These are phyloP conservation scores for Harpagifer antarcticus DNA, from an alignment of 2,797 vertebrate genomes.

Conservation along the genomic window DNA sequence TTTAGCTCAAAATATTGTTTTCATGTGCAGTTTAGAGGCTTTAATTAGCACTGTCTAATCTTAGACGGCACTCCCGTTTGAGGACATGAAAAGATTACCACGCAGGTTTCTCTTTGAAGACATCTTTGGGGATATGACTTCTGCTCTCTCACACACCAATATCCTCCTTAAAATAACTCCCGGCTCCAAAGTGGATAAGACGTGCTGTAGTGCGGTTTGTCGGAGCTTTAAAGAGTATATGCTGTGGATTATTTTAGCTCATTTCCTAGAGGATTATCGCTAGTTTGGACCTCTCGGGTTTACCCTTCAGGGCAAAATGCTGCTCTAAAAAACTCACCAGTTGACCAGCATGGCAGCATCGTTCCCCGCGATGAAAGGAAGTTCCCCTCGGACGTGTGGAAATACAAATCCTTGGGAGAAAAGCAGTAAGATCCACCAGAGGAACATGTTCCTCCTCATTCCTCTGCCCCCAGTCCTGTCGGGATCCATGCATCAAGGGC, in stretches of 20 bases:
- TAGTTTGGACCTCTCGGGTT: neutral
- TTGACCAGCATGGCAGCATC: conserved; percentile 91
- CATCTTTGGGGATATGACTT: conserved; percentile 39
- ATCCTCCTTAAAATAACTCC: conserved; percentile 55
- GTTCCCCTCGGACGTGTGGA: conserved; percentile 82
- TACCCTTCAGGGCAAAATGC: neutral
- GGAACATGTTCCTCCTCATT: conserved; percentile 73
- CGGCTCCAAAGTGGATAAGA: conserved; percentile 28
- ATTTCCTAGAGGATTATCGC: neutral
- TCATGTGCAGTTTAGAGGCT: conserved; percentile 25
- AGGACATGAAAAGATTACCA: conserved; percentile 58
- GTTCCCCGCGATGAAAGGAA: conserved; percentile 90
- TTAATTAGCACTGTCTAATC: conserved; percentile 62
- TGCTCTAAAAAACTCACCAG: conserved; percentile 86
- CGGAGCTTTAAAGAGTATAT: too few species aligned
- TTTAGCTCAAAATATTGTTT: neutral
- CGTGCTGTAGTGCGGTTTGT: neutral
- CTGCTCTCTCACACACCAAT: conserved; percentile 23
- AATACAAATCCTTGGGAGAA: conserved; percentile 70
- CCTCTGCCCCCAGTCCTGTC: conserved; percentile 66
- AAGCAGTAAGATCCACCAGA: conserved; percentile 86
- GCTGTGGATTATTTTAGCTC: neutral
- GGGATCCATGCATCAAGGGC: conserved; percentile 78
- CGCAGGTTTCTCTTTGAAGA: conserved; percentile 41
- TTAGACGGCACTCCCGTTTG: conserved; percentile 37